phyloP scores from a whole-genome alignment of 2,888 invertebrate species.

The Conchocele bisecta region DNA sequence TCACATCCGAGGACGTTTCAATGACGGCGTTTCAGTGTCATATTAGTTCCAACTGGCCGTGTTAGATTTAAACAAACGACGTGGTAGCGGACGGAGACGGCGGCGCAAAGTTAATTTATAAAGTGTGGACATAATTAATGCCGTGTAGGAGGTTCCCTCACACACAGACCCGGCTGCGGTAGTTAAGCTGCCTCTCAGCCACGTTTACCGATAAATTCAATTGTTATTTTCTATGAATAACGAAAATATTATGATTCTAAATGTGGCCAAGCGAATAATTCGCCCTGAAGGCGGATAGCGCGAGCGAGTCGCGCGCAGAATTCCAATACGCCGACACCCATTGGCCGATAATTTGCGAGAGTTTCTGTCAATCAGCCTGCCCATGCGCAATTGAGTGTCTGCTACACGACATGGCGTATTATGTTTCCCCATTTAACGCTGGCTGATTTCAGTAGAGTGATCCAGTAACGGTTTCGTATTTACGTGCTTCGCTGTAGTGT shows the following conservation, averaged over 20 bases:
- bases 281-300: constrained; percentile 38
- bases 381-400: constrained; percentile 45
- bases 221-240: constrained; percentile 54
- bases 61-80: too few relatives aligned
- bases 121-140: constrained; percentile 49
- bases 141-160: constrained; percentile 31
- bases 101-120: too few relatives aligned
- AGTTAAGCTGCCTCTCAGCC: constrained; percentile 53
- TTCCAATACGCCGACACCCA: constrained; percentile 31
- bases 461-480: too few relatives aligned
- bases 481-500: too few relatives aligned
- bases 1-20: too few relatives aligned
- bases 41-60: too few relatives aligned
- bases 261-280: constrained; percentile 48
- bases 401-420: too few relatives aligned
- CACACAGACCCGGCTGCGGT: constrained; percentile 32
- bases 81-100: too few relatives aligned
- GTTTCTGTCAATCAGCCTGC: constrained; percentile 49
- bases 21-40: too few relatives aligned
- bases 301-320: constrained; percentile 31
- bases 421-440: too few relatives aligned
- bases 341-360: constrained; percentile 48
- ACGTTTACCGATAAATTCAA: constrained; percentile 55
- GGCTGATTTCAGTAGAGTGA: too few relatives aligned
- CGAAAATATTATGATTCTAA: constrained; percentile 63